These are phyloP conservation scores for Emydoidea blandingii DNA, from an alignment of 2,797 vertebrate species.

Conservation along the genomic window DNA sequence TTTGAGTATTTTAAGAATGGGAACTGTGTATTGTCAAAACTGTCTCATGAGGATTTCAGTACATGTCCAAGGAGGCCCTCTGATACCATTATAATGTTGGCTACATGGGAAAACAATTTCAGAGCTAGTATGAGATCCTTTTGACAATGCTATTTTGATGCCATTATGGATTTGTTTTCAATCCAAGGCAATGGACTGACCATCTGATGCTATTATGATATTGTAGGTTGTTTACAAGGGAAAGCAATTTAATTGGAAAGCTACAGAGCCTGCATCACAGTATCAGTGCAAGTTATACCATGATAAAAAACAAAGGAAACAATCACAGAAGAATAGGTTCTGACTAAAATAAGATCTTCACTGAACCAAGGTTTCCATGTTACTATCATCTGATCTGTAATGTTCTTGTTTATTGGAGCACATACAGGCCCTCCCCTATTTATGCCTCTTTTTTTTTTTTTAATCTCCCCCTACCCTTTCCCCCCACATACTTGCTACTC, in stretches of 20 bases:
- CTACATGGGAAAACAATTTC: conserved; percentile 1
- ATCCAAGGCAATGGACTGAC: conserved; percentile 42
- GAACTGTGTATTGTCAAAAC: not conserved
- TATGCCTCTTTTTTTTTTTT: not conserved
- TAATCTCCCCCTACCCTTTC: not conserved
- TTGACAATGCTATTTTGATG: conserved; percentile 42
- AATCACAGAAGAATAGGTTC: not conserved
- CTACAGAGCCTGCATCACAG: not conserved
- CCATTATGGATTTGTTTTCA: conserved; percentile 31
- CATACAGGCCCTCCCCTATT: not conserved
- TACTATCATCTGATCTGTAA: not conserved
- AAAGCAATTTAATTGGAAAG: conserved; percentile 30
- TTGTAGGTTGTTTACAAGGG: conserved; percentile 21
- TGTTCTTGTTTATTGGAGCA: not conserved
- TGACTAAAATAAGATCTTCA: not conserved
- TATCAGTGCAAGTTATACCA: not conserved
- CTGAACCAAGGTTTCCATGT: not conserved
- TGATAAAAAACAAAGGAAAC: not conserved
- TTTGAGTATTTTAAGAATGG: not conserved
- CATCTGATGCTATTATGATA: not conserved
- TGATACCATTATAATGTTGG: not conserved
- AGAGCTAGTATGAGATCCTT: not conserved
- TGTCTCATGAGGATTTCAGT: conserved; percentile 11
- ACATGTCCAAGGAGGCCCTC: not conserved
- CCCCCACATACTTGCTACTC: not conserved